Conservation (phyloP, 2,888 invertebrate species). For the Conchocele bisecta region DNA sequence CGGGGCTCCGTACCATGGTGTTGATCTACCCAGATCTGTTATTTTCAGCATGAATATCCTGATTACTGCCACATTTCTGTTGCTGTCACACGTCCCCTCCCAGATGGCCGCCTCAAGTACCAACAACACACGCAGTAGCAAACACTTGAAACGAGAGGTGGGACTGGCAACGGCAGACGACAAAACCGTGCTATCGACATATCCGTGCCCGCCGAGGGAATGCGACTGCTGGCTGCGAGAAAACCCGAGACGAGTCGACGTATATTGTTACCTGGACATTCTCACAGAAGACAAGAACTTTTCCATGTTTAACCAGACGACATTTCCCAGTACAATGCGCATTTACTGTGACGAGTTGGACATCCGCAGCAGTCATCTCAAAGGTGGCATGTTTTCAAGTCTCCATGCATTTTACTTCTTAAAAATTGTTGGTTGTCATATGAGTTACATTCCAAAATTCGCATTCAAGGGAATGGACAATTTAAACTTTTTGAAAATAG, state of each 20-base stretch:
- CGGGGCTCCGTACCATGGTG: no score
- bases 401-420: constrained; percentile 12
- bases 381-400: not conserved
- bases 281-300: not conserved
- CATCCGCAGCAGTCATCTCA: not conserved
- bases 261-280: not conserved
- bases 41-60: no score
- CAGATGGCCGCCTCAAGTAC: no score
- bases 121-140: no score
- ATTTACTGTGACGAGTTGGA: constrained; percentile 11
- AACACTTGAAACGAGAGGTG: no score
- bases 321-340: not conserved
- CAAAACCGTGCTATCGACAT: no score
- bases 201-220: not conserved
- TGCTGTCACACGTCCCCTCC: no score
- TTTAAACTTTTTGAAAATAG: not conserved
- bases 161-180: no score
- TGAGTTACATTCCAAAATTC: not conserved
- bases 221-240: not conserved
- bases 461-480: constrained; percentile 5
- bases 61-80: no score
- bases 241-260: not conserved
- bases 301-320: not conserved
- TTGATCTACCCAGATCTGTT: no score
- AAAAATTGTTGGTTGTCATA: not conserved